Conservation (phyloP, 1,140 invertebrate species). For the Atta cephalotes region DNA sequence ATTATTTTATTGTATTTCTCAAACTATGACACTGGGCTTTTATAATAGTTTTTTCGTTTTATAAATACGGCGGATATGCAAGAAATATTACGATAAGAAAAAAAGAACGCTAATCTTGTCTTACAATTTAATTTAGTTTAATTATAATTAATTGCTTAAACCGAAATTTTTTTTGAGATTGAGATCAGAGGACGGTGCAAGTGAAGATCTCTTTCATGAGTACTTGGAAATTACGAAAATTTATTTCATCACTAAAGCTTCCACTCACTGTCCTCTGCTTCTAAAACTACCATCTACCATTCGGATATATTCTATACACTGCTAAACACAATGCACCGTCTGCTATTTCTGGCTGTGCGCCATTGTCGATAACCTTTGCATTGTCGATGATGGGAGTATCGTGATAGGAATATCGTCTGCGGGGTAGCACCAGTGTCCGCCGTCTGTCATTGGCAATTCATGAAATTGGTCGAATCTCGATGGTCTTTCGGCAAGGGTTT, state of each 20-base stretch:
- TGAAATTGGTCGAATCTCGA: constrained; percentile 70
- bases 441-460: constrained; percentile 65
- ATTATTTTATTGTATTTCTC: too few species aligned
- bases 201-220: background rate
- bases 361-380: constrained; percentile 81
- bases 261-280: constrained; percentile 10
- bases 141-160: constrained; percentile 62
- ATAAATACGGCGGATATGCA: background rate
- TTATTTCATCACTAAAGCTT: constrained; percentile 9
- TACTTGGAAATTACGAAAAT: constrained; percentile 45
- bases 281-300: constrained; percentile 46
- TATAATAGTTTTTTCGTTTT: too few species aligned
- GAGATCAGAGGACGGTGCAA: constrained; percentile 36
- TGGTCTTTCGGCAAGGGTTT: constrained; percentile 28
- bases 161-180: constrained; percentile 50
- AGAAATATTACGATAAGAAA: background rate
- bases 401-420: constrained; percentile 72
- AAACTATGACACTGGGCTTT: too few species aligned
- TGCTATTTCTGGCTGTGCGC: constrained; percentile 80
- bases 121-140: constrained; percentile 22
- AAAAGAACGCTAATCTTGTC: background rate
- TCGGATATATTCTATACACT: constrained; percentile 75
- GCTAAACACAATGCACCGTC: constrained; percentile 80
- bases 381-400: constrained; percentile 76
- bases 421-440: constrained; percentile 54